These are phyloP conservation scores for Hydrophis major DNA, from an alignment of 2,797 vertebrate genomes.

Conservation along the genomic window DNA sequence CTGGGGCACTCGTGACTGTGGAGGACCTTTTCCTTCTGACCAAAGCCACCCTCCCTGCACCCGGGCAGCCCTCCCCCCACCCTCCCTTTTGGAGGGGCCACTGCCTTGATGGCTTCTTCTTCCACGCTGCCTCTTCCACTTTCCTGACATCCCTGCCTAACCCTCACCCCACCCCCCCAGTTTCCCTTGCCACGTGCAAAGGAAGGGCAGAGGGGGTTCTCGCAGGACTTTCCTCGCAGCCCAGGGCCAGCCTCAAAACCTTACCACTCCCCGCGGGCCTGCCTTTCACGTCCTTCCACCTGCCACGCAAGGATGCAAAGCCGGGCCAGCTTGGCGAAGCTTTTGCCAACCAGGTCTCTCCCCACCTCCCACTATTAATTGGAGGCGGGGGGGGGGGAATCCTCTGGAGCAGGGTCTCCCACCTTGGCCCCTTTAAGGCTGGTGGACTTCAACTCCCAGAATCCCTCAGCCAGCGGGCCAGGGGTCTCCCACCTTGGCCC, in stretches of 20 bases:
- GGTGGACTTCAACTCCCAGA: too few relatives aligned
- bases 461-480: too few relatives aligned
- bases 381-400: too few relatives aligned
- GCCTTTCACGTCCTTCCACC: background rate
- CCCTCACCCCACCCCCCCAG: too few relatives aligned
- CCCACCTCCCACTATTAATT: background rate
- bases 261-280: background rate
- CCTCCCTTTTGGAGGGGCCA: background rate
- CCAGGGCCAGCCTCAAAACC: background rate
- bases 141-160: background rate
- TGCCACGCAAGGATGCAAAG: background rate
- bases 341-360: background rate
- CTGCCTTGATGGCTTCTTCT: background rate
- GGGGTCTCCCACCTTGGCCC: too few relatives aligned
- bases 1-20: background rate
- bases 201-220: background rate
- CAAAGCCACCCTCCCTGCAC: background rate
- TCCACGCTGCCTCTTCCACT: background rate
- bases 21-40: background rate
- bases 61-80: background rate
- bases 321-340: background rate
- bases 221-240: background rate
- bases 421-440: too few relatives aligned
- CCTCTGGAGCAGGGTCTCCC: too few relatives aligned
- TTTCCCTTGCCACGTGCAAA: background rate